Evolutionary conservation across 2,888 invertebrate species (phyloP), one percentile per base, ranked within the genome.

Genomic region (Agonopterix alstromeriana): DNA sequence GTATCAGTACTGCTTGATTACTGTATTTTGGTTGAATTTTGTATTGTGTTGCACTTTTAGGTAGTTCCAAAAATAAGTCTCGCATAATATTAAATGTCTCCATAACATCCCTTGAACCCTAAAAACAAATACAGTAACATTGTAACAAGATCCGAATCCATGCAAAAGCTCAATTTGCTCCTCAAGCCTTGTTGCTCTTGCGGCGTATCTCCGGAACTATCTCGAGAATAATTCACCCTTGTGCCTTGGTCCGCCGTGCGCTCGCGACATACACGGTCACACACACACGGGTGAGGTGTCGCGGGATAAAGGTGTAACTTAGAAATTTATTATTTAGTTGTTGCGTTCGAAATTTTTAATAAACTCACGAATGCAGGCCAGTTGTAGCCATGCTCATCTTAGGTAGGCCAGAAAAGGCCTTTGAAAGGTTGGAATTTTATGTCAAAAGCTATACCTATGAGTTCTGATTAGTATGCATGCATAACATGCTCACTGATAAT

Each of bases 171-270:
- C 80, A 77, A 78, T 77, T 79, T 80, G 81, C 76, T 80, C 71
- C 72, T 75, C 73, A 77, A 73, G 76, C 80, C 75, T 73, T 82
- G 81, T 81, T 77, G 73, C 76, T 81, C 66, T 67, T 70, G 75
- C 10, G 64, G 67, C 67, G 72, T 80, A 83, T 84, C 85, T 80
- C 68, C 65, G 67, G 67, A 75, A 76, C 79, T 82, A 86, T 86
- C 85, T 79, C 61, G 66, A 59, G 73, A 83, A 83, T 81, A 78
- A 82, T 80, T 81, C 80, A 74, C 68, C 68, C 63, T 58, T 55
- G 60, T 63, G 54, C 54, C 65, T 61, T 66, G 47, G 61, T 56
- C 60, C 48, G 36, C 53, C 57, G 58, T 60, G 64, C 59, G 58
- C 58, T 59, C 54, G 59, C 50, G 48, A 51, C 38, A 59, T 57